Percentiles rank a stretch among this genome's conserved stretches.
These are phyloP conservation scores for Amphipyra tragopoginis DNA, from an alignment of 2,888 invertebrate genomes.

Conservation along the genomic window DNA sequence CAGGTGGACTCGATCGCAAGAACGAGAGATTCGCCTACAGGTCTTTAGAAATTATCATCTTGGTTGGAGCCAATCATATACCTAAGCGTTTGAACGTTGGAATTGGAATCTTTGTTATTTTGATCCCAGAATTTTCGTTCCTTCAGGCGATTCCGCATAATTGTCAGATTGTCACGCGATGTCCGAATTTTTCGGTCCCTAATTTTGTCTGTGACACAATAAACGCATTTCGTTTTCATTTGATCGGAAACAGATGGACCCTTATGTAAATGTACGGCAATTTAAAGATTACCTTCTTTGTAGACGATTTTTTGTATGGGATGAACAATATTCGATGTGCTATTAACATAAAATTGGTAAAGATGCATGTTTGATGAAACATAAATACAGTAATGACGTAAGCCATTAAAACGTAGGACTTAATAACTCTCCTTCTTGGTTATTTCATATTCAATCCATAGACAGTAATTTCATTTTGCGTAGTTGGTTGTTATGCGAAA, in stretches of 20 bases:
- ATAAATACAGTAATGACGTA: constrained; percentile 17
- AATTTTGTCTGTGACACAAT: constrained; percentile 47
- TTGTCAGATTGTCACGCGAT: constrained; percentile 69
- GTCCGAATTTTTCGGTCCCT: constrained; percentile 48
- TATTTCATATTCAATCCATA: constrained; percentile 1
- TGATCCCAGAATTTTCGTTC: constrained; percentile 62
- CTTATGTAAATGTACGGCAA: constrained; percentile 46
- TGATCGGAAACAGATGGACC: constrained; percentile 34
- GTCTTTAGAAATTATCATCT: constrained; percentile 86
- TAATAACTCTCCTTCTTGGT: constrained; percentile 2
- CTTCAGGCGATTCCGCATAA: constrained; percentile 59
- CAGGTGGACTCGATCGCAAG: constrained; percentile 86
- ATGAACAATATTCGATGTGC: constrained; percentile 6
- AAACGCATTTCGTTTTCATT: constrained; percentile 47
- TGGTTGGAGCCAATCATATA: constrained; percentile 57
- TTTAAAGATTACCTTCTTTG: constrained; percentile 21
- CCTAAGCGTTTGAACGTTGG: constrained; percentile 55
- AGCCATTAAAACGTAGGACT: constrained; percentile 5
- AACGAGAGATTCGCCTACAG: constrained; percentile 85
- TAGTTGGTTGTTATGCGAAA: too few species aligned
- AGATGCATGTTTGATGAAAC: constrained; percentile 52
- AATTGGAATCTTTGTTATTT: constrained; percentile 76
- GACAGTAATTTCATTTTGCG: background rate
- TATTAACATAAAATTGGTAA: constrained; percentile 43
- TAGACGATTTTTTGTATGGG: constrained; percentile 26